Evolutionary conservation across 2,113 vertebrate species (phyloP).

Genomic region (Strigops habroptila): DNA sequence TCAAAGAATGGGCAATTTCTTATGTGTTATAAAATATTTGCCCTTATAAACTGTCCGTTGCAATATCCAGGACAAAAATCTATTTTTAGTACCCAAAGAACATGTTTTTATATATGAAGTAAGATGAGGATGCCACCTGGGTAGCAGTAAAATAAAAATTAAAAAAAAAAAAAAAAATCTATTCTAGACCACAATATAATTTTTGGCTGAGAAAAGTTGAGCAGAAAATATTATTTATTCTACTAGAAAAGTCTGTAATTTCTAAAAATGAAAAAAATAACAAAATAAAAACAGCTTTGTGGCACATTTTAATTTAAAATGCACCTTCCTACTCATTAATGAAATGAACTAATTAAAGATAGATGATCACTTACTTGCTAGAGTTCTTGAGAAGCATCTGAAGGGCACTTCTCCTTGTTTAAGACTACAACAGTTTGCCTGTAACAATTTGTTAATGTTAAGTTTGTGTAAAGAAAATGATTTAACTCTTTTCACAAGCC

Average conservation of each 20-base stretch:
- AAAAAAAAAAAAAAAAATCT: neutral
- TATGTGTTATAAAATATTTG: neutral
- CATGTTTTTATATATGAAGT: neutral
- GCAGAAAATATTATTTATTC: neutral
- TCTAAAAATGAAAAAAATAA: neutral
- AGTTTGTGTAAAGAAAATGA: neutral
- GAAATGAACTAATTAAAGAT: neutral
- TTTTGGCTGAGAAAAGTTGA: neutral
- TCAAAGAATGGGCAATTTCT: neutral
- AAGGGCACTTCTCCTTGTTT: neutral
- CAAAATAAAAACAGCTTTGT: neutral
- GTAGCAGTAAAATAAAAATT: neutral
- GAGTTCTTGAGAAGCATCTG: neutral
- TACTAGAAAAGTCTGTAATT: neutral
- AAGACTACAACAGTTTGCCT: neutral
- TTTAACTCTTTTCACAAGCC: neutral
- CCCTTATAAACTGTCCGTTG: slow-evolving; percentile 1
- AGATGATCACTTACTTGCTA: neutral
- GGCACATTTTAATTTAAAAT: neutral
- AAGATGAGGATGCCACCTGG: neutral
- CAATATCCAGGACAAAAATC: neutral
- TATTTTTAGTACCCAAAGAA: neutral
- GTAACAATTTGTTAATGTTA: neutral
- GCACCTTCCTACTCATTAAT: neutral
- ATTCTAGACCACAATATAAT: neutral